Conservation (phyloP, 2,888 invertebrate species). For the Drosophila quasianomalipes region DNA sequence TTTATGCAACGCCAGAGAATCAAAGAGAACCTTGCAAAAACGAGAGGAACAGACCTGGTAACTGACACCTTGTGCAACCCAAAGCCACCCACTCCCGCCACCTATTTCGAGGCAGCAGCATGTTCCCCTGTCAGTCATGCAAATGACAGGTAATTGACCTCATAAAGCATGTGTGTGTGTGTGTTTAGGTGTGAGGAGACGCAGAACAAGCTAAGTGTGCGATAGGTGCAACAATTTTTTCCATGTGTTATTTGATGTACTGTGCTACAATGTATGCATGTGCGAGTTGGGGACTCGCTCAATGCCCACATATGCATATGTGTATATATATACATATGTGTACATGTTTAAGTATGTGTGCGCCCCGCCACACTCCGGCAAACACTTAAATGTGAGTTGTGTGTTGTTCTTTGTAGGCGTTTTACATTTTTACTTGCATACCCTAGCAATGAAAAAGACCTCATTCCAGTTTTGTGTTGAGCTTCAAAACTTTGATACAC, state of each 20-base stretch:
- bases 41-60: constrained; percentile 29
- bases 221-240: constrained; percentile 77
- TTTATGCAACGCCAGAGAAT: constrained; percentile 52
- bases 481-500: background rate
- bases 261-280: background rate
- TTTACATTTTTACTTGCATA: constrained; percentile 29
- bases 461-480: background rate
- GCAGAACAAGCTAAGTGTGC: constrained; percentile 14
- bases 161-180: constrained; percentile 60
- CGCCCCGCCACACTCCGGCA: background rate
- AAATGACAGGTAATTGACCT: constrained; percentile 81
- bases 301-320: constrained; percentile 25
- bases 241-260: constrained; percentile 71
- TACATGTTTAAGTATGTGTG: constrained; percentile 2
- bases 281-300: constrained; percentile 1
- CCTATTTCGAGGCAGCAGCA: constrained; percentile 9
- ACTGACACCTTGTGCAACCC: constrained; percentile 65
- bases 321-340: constrained; percentile 4
- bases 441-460: background rate
- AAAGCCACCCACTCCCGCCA: constrained; percentile 2
- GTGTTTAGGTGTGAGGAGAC: background rate
- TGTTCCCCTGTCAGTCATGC: constrained; percentile 63
- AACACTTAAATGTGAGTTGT: constrained; percentile 24
- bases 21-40: constrained; percentile 29
- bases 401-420: constrained; percentile 40